Evolutionary conservation across 1,140 invertebrate species (phyloP).

Genomic region (Ips typographus): DNA sequence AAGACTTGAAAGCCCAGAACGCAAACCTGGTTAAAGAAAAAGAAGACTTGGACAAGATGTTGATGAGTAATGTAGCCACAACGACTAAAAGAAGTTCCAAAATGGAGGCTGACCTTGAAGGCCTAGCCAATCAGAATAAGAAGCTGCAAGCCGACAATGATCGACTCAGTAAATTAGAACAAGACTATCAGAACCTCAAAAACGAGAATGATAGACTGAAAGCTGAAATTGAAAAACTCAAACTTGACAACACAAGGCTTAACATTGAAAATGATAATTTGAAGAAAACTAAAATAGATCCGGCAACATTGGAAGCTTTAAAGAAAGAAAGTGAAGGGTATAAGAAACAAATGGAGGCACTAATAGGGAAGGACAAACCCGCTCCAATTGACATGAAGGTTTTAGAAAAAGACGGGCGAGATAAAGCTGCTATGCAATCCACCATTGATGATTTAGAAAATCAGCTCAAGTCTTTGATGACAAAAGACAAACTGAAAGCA

Average conservation of each 20-base stretch:
- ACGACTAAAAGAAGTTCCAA: constrained; percentile 28
- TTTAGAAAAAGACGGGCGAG: constrained; percentile 11
- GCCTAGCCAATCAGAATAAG: constrained; percentile 7
- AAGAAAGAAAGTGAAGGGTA: constrained; percentile 29
- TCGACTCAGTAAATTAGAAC: neutral
- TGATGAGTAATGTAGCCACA: constrained; percentile 28
- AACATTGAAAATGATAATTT: constrained; percentile 38
- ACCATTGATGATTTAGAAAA: constrained; percentile 38
- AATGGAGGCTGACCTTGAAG: constrained; percentile 31
- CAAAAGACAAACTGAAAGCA: constrained; percentile 15
- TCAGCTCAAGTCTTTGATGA: constrained; percentile 24
- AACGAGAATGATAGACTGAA: constrained; percentile 5
- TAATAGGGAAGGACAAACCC: neutral
- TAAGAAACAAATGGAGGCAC: constrained; percentile 34
- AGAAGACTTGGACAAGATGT: constrained; percentile 35
- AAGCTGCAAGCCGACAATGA: constrained; percentile 14
- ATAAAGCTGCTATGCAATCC: constrained; percentile 34
- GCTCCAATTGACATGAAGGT: constrained; percentile 10
- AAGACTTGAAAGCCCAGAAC: neutral
- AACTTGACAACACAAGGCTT: constrained; percentile 8
- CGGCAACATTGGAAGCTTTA: constrained; percentile 20
- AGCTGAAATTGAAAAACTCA: constrained; percentile 20
- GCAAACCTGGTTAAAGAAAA: constrained; percentile 22
- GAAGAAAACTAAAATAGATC: constrained; percentile 17
- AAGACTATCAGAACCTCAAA: constrained; percentile 4